A percentile compares a stretch with the other conserved stretches of the same genome.
These are phyloP conservation scores for Micronycteris hirsuta DNA, from an alignment of 2,113 vertebrate genomes.

Conservation along the genomic window DNA sequence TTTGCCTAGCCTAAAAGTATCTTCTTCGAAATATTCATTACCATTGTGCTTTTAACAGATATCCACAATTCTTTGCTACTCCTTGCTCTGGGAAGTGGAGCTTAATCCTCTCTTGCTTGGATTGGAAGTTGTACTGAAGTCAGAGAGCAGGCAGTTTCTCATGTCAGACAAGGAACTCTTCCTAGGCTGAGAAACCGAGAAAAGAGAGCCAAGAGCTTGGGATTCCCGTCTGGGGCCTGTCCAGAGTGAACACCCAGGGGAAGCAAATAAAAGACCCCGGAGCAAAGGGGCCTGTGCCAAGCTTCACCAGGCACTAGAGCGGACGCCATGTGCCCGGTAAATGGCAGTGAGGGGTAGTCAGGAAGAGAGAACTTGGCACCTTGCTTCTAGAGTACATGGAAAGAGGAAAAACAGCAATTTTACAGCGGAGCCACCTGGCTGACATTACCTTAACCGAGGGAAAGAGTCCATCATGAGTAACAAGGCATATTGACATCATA, in stretches of 20 bases:
- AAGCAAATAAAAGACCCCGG: not conserved
- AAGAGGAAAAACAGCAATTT: not conserved
- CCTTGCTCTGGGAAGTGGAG: not conserved
- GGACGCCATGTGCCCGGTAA: too few relatives aligned
- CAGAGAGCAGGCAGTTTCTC: not conserved
- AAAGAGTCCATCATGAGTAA: not conserved
- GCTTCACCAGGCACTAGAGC: too few relatives aligned
- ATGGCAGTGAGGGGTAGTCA: not conserved
- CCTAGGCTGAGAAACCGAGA: not conserved
- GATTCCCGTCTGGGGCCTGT: not conserved
- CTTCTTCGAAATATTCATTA: slow-evolving; percentile 1
- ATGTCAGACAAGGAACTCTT: not conserved
- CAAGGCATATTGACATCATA: not conserved
- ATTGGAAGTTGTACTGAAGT: not conserved
- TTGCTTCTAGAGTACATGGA: not conserved
- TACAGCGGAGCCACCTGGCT: not conserved
- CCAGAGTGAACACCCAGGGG: not conserved
- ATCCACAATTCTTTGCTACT: not conserved
- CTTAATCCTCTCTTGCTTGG: not conserved
- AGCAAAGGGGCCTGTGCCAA: not conserved
- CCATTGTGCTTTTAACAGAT: not conserved
- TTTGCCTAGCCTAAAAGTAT: not conserved
- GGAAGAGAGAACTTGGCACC: not conserved
- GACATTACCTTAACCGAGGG: not conserved
- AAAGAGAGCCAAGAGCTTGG: not conserved